Conservation (phyloP, 2,888 invertebrate species). For the Drosophila dives region DNA sequence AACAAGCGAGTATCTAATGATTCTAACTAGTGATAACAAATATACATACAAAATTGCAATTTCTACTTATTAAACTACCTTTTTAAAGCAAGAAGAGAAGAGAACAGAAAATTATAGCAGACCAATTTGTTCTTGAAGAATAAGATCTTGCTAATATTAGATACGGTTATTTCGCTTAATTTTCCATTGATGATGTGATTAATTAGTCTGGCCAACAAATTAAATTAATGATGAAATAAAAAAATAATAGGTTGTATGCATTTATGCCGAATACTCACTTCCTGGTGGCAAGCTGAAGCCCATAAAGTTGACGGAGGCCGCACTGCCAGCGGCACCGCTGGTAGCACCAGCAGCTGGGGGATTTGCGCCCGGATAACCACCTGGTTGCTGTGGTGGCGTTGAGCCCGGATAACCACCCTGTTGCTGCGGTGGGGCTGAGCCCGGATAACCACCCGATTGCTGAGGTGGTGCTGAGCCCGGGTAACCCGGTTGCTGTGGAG, state of each 20-base stretch:
- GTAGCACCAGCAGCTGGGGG: conserved; percentile 46
- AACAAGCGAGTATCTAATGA: neutral
- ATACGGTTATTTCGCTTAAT: conserved; percentile 8
- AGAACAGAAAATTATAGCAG: conserved; percentile 1
- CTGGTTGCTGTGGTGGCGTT: conserved; percentile 48
- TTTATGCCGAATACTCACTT: conserved; percentile 77
- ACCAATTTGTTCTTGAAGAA: conserved; percentile 16
- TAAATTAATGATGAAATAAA: conserved; percentile 15
- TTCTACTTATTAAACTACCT: neutral
- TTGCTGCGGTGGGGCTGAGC: conserved; percentile 52
- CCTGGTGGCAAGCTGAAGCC: conserved; percentile 83
- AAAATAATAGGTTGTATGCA: neutral
- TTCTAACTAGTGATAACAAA: neutral
- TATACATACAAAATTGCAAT: neutral
- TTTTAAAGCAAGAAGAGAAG: neutral
- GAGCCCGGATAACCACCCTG: conserved; percentile 53
- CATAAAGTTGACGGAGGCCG: conserved; percentile 69
- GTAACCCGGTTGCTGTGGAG: conserved; percentile 57
- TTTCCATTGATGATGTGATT: neutral
- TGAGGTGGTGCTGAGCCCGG: conserved; percentile 45
- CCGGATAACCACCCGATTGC: conserved; percentile 40
- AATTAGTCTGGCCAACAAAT: conserved; percentile 27
- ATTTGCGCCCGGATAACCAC: conserved; percentile 40
- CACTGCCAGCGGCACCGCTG: conserved; percentile 51
- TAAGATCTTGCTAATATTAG: conserved; percentile 1